Percentiles rank a stretch among this genome's conserved stretches.
These are phyloP conservation scores for Clarias batrachus DNA, from an alignment of 2,113 vertebrate species.

Conservation along the genomic window DNA sequence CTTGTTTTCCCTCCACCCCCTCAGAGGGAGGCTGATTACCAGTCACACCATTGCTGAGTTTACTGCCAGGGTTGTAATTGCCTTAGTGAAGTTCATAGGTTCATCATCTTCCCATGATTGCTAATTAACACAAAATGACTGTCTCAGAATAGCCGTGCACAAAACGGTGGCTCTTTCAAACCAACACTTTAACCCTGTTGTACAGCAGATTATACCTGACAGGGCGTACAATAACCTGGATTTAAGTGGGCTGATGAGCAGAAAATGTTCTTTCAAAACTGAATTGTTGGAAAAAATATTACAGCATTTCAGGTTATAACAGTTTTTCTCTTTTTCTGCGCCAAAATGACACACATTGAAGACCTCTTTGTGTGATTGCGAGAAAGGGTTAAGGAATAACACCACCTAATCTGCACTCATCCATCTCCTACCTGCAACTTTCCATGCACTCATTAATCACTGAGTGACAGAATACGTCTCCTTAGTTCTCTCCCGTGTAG, in stretches of 20 bases:
- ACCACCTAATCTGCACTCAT: constrained; percentile 10
- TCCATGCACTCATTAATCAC: background rate
- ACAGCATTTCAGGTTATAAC: background rate
- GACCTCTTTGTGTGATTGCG: background rate
- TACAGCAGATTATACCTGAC: background rate
- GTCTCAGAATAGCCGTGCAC: background rate
- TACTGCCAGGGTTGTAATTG: constrained; percentile 53
- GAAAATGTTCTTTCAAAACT: constrained; percentile 24
- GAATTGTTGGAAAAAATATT: constrained; percentile 21
- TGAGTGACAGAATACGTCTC: constrained; percentile 6
- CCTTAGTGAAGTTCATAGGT: constrained; percentile 41
- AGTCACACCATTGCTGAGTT: constrained; percentile 47
- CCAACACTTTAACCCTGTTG: background rate
- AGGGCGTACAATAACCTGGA: constrained; percentile 1
- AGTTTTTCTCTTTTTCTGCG: background rate
- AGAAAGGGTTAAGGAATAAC: background rate
- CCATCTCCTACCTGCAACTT: constrained; percentile 7
- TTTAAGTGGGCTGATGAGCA: constrained; percentile 34
- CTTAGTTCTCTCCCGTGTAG: background rate
- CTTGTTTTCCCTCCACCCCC: background rate
- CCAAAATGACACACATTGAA: background rate
- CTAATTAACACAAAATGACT: constrained; percentile 34
- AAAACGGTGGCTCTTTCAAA: constrained; percentile 7
- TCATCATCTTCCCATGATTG: constrained; percentile 45
- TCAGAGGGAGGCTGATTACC: constrained; percentile 55